Base-by-base conservation (phyloP, 1,140 invertebrate genomes). In the Lordiphosa clarofinis region DNA sequence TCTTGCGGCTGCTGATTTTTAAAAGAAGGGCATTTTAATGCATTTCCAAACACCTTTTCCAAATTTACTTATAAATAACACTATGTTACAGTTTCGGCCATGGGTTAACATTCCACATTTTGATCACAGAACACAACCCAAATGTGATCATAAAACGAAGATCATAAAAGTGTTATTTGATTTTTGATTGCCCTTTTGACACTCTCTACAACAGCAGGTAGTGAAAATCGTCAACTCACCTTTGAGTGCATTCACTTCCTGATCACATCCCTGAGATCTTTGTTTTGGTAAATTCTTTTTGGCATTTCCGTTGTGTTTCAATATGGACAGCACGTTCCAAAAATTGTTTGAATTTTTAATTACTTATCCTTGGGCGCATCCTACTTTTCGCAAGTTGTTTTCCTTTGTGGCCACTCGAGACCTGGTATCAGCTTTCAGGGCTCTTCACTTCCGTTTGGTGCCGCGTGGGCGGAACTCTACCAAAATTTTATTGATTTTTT, bases 131-230 rank as follows among this genome's bases (percentile, higher is more conserved):
- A 65, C 54, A 50, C 54, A 49, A 39, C 44, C 40, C 33, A 13
- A 44, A 35, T 42, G 38, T 47, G 37, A 31, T 28, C 38, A 61
- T 72, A 71, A 71, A 55, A 58, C 15, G 55, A 11, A 56, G 75
- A 65, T 58, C 56, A 56, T 82, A 84, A 82, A 82, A 62, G 72
- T 82, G 78, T 82, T 82, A 73, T 73, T 84, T 56, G 75, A 81
- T 81, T 71, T n/a, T 67, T 58, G 53, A 79, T 79, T 57, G 54
- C 62, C 64, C 61, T 56, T 48, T 11, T 56, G 54, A 84, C 76
- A n/a, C 63, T 31, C 36, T 11, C 55, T 4, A 11, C 31, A 8
- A 50, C 33, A 44, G 31, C 78, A 82, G 78, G 78, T 82, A 82
- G 64, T 54, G 49, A 73, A 61, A 50, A 43, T 43, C 13, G 33